Evolutionary conservation across 2,797 vertebrate genomes (phyloP).

Genomic region (Myripristis jacobus): DNA sequence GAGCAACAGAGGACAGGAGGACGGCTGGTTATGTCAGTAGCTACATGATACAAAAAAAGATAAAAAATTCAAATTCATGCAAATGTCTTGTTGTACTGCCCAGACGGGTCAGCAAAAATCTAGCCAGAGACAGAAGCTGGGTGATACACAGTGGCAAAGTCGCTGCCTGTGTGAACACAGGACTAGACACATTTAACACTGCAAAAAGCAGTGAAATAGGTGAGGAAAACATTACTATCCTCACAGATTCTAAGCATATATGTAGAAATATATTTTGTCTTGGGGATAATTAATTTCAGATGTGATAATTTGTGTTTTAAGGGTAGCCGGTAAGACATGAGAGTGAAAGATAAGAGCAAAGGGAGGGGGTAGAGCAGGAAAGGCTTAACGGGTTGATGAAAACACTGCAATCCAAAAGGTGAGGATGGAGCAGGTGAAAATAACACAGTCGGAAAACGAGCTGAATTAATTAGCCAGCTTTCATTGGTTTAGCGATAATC

Average conservation of each 20-base stretch:
- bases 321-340: slow-evolving; percentile 14
- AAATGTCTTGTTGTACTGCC: too few species aligned
- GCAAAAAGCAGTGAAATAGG: slow-evolving; percentile 7
- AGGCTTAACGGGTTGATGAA: slow-evolving; percentile 40
- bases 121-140: too few species aligned
- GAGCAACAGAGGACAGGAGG: too few species aligned
- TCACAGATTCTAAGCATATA: slow-evolving; percentile 26
- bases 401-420: slow-evolving; percentile 8
- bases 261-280: slow-evolving; percentile 29
- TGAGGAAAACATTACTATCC: slow-evolving; percentile 14
- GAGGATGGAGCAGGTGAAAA: slow-evolving; percentile 26
- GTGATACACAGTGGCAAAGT: too few species aligned
- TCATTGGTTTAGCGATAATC: slow-evolving; percentile 33
- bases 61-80: too few species aligned
- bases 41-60: too few species aligned
- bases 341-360: neutral
- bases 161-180: too few species aligned
- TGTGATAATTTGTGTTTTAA: neutral
- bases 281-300: slow-evolving; percentile 22
- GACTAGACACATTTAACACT: slow-evolving; percentile 38
- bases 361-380: neutral
- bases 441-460: slow-evolving; percentile 23
- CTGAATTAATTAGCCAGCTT: slow-evolving; percentile 42
- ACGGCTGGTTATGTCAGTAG: too few species aligned
- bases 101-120: too few species aligned